Evolutionary conservation across 2,888 invertebrate genomes (phyloP).

Genomic region (Epirrhoe tristata): DNA sequence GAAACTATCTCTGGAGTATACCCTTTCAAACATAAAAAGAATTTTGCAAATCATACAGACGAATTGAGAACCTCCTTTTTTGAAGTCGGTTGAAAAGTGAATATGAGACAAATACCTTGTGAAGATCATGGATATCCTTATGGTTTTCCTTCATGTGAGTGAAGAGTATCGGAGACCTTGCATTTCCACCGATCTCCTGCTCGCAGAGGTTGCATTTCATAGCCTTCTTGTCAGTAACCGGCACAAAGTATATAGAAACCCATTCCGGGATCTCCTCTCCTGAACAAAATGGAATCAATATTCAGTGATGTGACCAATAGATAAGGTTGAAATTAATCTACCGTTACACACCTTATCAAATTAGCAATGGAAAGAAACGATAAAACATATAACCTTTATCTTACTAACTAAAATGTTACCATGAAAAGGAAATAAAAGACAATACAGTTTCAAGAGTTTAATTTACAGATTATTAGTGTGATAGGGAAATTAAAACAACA

Average conservation of each 20-base stretch:
- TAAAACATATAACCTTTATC: neutral
- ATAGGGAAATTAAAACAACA: neutral
- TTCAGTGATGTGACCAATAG: neutral
- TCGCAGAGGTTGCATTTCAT: constrained; percentile 75
- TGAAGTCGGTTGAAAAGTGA: neutral
- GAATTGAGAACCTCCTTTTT: no score
- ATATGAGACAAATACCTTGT: constrained; percentile 50
- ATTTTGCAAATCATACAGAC: no score
- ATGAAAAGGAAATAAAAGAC: neutral
- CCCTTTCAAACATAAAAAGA: no score
- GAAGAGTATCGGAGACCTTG: constrained; percentile 59
- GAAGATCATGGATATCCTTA: constrained; percentile 70
- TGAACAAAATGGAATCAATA: constrained; percentile 31
- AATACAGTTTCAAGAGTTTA: neutral
- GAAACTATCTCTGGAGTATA: no score
- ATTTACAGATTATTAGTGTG: neutral
- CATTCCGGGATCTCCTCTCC: constrained; percentile 63
- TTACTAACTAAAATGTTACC: neutral
- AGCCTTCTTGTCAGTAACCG: constrained; percentile 49
- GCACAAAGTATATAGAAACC: constrained; percentile 70
- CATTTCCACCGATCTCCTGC: constrained; percentile 48
- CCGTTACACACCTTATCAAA: neutral
- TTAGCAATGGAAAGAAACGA: neutral
- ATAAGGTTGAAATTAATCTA: neutral
- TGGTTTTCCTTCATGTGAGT: constrained; percentile 65